A percentile compares a stretch with the other conserved stretches of the same genome.
Evolutionary conservation across 2,888 invertebrate genomes (phyloP).

Genomic region (Chrysolina americana): DNA sequence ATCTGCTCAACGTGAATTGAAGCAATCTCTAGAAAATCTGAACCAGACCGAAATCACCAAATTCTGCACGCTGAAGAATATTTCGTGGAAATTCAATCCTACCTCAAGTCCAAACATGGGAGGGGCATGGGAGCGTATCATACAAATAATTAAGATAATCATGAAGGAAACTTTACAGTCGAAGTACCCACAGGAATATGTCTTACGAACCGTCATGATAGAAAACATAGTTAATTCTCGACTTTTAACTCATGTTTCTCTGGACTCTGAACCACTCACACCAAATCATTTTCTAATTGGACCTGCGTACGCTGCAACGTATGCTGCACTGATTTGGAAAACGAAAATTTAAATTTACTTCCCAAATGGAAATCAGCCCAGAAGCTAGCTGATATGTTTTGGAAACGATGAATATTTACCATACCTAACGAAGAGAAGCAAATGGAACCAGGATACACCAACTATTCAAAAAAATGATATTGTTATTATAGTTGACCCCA

Average conservation of each 20-base stretch:
- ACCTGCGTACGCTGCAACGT: constrained; percentile 12
- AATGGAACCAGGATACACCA: constrained; percentile 13
- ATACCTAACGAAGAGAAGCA: neutral
- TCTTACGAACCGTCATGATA: constrained; percentile 14
- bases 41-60: constrained; percentile 14
- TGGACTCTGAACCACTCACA: constrained; percentile 13
- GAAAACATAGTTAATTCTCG: constrained; percentile 20
- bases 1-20: neutral
- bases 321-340: too few species aligned
- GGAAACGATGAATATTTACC: constrained; percentile 26
- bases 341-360: constrained; percentile 20
- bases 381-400: constrained; percentile 23
- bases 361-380: neutral
- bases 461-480: constrained; percentile 1
- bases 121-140: constrained; percentile 11
- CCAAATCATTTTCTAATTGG: constrained; percentile 22
- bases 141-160: neutral
- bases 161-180: neutral
- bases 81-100: constrained; percentile 12
- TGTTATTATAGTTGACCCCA: constrained; percentile 10
- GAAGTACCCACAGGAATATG: constrained; percentile 26
- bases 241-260: constrained; percentile 6
- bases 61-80: neutral
- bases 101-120: constrained; percentile 4
- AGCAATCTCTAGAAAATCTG: neutral